phyloP scores from a whole-genome alignment of 1,140 invertebrate species.

The Goniozus legneri region DNA sequence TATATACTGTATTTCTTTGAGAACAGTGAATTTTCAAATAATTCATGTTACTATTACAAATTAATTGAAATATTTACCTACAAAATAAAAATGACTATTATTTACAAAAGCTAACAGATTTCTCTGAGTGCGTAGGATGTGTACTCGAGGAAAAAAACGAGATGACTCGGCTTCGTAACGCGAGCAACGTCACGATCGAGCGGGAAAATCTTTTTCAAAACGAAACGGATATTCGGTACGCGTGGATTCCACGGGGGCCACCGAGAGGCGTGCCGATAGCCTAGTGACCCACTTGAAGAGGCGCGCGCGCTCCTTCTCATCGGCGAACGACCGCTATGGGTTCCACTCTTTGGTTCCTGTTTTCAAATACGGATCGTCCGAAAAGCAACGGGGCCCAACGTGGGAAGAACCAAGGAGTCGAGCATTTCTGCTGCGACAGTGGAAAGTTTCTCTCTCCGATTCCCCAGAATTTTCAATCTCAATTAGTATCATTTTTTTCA shows the following conservation, averaged over 20 bases:
- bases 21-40: no score
- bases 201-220: neutral
- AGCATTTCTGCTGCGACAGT: neutral
- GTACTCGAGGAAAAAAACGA: no score
- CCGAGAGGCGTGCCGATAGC: constrained; percentile 28
- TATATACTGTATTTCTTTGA: no score
- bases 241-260: constrained; percentile 20
- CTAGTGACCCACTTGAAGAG: constrained; percentile 41
- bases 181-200: neutral
- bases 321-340: no score
- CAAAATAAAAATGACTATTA: neutral
- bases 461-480: neutral
- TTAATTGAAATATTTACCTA: neutral
- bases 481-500: no score
- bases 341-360: no score
- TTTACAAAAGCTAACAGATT: no score
- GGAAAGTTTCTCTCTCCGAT: neutral
- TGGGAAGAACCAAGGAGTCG: neutral
- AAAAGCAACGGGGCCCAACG: neutral
- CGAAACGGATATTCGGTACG: constrained; percentile 21
- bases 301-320: constrained; percentile 1
- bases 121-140: no score
- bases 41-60: no score
- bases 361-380: neutral
- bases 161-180: no score